Percentiles rank a stretch among this genome's conserved stretches.
Conservation (phyloP, 2,113 vertebrate genomes). For the Saguinus midas region DNA sequence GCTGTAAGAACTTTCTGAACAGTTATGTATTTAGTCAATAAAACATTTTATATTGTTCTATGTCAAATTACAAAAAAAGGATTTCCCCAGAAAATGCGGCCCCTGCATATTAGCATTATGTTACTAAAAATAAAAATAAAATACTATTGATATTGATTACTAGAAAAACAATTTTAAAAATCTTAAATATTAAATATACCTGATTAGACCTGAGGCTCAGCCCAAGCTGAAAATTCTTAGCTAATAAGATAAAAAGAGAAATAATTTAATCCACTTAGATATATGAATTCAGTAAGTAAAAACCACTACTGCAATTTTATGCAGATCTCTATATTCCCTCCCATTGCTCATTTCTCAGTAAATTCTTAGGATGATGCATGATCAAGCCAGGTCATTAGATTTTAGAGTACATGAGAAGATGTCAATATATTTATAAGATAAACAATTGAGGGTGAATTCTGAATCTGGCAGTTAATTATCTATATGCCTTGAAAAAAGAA, state of each 20-base stretch:
- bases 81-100: slow-evolving; percentile 59
- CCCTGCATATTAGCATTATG: neutral
- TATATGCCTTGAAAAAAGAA: slow-evolving; percentile 60
- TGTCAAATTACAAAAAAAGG: slow-evolving; percentile 29
- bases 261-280: slow-evolving; percentile 17
- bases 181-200: slow-evolving; percentile 3
- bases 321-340: neutral
- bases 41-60: slow-evolving; percentile 61
- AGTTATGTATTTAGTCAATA: slow-evolving; percentile 74
- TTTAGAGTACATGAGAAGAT: slow-evolving; percentile 42
- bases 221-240: neutral
- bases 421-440: slow-evolving; percentile 67
- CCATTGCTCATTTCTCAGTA: slow-evolving; percentile 49
- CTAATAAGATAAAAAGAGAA: slow-evolving; percentile 23
- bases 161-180: slow-evolving; percentile 13
- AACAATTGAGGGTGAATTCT: slow-evolving; percentile 66
- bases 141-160: neutral
- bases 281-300: slow-evolving; percentile 49
- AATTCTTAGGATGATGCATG: slow-evolving; percentile 59
- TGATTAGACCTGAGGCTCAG: neutral
- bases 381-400: slow-evolving; percentile 58
- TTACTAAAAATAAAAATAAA: slow-evolving; percentile 22
- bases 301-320: slow-evolving; percentile 6
- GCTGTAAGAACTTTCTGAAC: slow-evolving; percentile 63
- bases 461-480: slow-evolving; percentile 69